Percentiles rank a stretch among this genome's conserved stretches.
phyloP scores from a whole-genome alignment of 2,113 vertebrate species.

The Chaetops frenatus region DNA sequence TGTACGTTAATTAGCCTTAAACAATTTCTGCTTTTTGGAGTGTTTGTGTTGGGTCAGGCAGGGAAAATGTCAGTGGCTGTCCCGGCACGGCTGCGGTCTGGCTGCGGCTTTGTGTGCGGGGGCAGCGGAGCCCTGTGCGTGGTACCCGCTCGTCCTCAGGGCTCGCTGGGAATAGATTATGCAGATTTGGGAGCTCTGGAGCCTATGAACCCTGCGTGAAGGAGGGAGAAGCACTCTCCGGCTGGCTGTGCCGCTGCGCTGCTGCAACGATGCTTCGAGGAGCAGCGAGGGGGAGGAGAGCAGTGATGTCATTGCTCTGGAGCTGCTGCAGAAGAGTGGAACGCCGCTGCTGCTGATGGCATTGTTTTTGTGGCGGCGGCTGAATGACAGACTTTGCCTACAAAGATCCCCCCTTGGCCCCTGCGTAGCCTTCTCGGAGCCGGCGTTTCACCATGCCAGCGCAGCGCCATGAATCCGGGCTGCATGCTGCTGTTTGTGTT shows the following conservation, averaged over 20 bases:
- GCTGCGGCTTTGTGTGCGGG: background rate
- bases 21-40: background rate
- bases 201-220: slow-evolving; percentile 59
- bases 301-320: slow-evolving; percentile 78
- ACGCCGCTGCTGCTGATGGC: slow-evolving; percentile 73
- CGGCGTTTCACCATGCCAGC: slow-evolving; percentile 82
- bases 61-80: background rate
- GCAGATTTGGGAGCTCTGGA: slow-evolving; percentile 55
- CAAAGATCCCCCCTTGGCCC: slow-evolving; percentile 68
- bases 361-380: slow-evolving; percentile 80
- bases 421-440: slow-evolving; percentile 61
- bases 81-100: rapidly evolving
- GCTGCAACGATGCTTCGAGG: slow-evolving; percentile 67
- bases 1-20: background rate
- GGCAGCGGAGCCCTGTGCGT: background rate
- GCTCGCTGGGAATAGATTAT: slow-evolving; percentile 57
- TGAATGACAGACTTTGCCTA: slow-evolving; percentile 74
- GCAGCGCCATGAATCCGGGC: slow-evolving; percentile 94
- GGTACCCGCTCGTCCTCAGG: background rate
- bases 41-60: background rate
- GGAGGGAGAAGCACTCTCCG: slow-evolving; percentile 60
- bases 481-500: slow-evolving; percentile 99
- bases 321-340: slow-evolving; percentile 75
- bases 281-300: slow-evolving; percentile 55
- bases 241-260: slow-evolving; percentile 61